These are phyloP conservation scores for Larimichthys crocea DNA, from an alignment of 2,113 vertebrate genomes.

Conservation along the genomic window DNA sequence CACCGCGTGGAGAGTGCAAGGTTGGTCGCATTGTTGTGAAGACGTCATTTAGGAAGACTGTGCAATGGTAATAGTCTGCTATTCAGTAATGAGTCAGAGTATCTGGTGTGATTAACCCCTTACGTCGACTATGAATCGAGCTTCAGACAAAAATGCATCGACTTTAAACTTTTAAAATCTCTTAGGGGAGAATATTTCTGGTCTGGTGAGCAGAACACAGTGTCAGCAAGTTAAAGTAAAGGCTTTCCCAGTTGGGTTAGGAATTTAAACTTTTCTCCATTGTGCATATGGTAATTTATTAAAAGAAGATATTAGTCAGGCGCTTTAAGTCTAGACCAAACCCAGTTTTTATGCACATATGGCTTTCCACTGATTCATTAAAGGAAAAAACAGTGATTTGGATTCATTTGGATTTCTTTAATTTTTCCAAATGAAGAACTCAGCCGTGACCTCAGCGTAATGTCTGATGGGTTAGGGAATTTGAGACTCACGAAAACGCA, in stretches of 20 bases:
- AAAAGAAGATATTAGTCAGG: background rate
- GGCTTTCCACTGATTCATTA: background rate
- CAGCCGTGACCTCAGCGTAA: background rate
- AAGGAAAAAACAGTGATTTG: background rate
- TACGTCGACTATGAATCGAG: background rate
- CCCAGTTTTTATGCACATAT: background rate
- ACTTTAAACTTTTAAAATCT: background rate
- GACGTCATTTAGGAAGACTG: background rate
- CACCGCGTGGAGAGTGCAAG: background rate
- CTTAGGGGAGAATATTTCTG: background rate
- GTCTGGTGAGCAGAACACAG: background rate
- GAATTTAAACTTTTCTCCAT: background rate
- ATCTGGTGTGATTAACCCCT: background rate
- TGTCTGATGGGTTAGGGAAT: background rate
- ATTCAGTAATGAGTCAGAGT: background rate
- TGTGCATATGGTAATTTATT: background rate
- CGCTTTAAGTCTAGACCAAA: background rate
- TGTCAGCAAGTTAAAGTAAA: too few species aligned
- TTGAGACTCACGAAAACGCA: too few species aligned
- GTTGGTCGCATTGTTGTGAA: background rate
- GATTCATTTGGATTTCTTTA: too few species aligned
- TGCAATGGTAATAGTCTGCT: background rate
- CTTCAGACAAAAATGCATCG: background rate
- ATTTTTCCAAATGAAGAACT: background rate
- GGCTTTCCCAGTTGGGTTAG: background rate